Evolutionary conservation across 2,888 invertebrate species (phyloP).

Genomic region (Laothoe populi): DNA sequence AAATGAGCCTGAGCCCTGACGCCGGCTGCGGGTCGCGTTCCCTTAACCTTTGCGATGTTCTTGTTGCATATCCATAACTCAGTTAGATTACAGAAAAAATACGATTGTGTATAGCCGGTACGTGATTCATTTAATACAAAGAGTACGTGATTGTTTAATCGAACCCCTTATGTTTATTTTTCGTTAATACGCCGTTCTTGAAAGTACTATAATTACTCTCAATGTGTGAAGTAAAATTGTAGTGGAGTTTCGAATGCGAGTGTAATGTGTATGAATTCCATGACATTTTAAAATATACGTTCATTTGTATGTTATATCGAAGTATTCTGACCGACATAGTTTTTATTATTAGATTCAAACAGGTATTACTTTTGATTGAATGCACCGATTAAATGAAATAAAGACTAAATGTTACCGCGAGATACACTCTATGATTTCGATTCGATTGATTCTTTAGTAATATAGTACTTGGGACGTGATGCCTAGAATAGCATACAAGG

Average conservation of each 20-base stretch:
- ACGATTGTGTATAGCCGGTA: neutral
- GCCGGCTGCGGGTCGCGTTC: slow-evolving; percentile 63
- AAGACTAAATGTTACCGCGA: no score
- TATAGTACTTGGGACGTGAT: no score
- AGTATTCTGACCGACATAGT: no score
- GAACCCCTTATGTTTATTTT: neutral
- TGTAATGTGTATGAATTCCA: neutral
- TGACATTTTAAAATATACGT: neutral
- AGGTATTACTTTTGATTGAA: no score
- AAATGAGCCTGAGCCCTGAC: slow-evolving; percentile 43
- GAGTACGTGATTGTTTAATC: slow-evolving; percentile 7
- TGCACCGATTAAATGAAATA: no score
- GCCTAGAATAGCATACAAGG: no score
- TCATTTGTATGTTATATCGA: neutral
- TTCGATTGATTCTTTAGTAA: no score
- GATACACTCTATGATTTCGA: no score
- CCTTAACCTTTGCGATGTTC: slow-evolving; percentile 59
- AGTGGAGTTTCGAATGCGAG: slow-evolving; percentile 3
- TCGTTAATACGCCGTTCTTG: neutral
- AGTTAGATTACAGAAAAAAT: slow-evolving; percentile 55
- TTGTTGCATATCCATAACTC: slow-evolving; percentile 58
- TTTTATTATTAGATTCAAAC: no score
- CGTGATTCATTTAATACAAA: neutral
- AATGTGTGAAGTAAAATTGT: neutral
- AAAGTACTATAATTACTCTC: neutral